These are phyloP conservation scores for Castor canadensis DNA, from an alignment of 2,113 vertebrate species.

Conservation along the genomic window DNA sequence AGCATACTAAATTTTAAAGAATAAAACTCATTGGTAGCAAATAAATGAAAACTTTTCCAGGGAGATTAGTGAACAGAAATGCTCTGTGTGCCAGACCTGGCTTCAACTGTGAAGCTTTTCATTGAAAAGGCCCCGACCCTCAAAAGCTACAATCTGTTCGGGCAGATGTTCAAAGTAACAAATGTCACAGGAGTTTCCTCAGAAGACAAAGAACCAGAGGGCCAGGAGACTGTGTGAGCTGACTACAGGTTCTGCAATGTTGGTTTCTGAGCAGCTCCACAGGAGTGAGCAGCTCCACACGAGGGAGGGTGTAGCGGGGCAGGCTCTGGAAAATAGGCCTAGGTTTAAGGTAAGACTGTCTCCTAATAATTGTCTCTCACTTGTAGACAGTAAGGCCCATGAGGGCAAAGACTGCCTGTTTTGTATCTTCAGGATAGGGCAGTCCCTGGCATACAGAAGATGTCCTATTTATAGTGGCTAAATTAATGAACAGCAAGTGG, in stretches of 20 bases:
- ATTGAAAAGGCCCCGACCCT: not conserved
- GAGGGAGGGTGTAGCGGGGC: not conserved
- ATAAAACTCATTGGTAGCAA: not conserved
- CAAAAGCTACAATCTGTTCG: not conserved
- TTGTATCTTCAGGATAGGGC: not conserved
- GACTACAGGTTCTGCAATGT: not conserved
- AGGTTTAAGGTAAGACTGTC: not conserved
- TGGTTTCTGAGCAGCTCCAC: not conserved
- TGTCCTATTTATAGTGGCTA: not conserved
- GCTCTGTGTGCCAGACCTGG: not conserved
- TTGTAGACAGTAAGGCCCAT: not conserved
- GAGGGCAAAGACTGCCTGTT: conserved; percentile 6
- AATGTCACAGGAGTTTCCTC: not conserved
- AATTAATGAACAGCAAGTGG: not conserved
- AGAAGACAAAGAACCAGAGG: not conserved
- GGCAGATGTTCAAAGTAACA: not conserved
- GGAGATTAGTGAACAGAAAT: not conserved
- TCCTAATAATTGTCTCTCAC: not conserved
- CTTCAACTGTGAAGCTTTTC: not conserved
- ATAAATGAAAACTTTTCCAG: not conserved
- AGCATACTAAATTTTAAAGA: conserved; percentile 20
- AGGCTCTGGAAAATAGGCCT: not conserved
- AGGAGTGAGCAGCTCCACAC: not conserved
- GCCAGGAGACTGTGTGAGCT: not conserved
- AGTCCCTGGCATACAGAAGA: not conserved